phyloP scores from a whole-genome alignment of 30 jellyfish, hydroid and myxozoan species.

The Nemopilema nomurai region DNA sequence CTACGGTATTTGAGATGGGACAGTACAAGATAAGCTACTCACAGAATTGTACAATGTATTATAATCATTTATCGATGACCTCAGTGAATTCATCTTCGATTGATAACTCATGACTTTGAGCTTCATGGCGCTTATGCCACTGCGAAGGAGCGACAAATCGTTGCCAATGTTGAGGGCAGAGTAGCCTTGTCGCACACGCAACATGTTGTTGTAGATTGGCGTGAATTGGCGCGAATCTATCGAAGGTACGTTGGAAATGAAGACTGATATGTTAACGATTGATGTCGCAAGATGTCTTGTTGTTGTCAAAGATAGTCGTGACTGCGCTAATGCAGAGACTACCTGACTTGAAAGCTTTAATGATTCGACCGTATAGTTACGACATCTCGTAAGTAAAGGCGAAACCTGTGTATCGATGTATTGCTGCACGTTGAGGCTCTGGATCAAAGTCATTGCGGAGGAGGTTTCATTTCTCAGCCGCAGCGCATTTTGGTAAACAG shows the following conservation, averaged over 20 bases:
- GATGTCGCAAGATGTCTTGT: conserved; percentile 23
- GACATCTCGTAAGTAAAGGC: conserved; percentile 62
- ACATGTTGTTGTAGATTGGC: conserved; percentile 38
- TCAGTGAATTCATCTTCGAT: conserved; percentile 22
- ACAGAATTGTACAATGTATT: conserved; percentile 24
- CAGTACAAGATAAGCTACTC: conserved; percentile 27
- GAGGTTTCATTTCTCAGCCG: conserved; percentile 40
- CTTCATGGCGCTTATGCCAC: conserved; percentile 23
- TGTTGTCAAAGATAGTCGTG: conserved; percentile 38
- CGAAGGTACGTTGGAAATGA: conserved; percentile 27
- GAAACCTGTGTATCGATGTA: conserved; percentile 29
- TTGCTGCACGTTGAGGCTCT: conserved; percentile 42
- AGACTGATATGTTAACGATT: neutral
- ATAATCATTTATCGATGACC: conserved; percentile 23
- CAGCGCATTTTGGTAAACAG: conserved; percentile 28
- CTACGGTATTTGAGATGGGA: conserved; percentile 53
- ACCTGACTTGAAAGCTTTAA: conserved; percentile 1
- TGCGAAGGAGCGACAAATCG: conserved; percentile 43
- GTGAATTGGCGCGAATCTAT: conserved; percentile 43
- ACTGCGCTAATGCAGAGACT: conserved; percentile 15
- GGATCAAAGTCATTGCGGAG: conserved; percentile 32
- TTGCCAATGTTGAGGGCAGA: conserved; percentile 38
- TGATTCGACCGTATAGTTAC: conserved; percentile 44
- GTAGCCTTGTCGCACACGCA: conserved; percentile 41
- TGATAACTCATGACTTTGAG: conserved; percentile 19